Percentiles rank a stretch among this genome's conserved stretches.
Conservation (phyloP, 2,113 vertebrate species). For the Peromyscus leucopus region DNA sequence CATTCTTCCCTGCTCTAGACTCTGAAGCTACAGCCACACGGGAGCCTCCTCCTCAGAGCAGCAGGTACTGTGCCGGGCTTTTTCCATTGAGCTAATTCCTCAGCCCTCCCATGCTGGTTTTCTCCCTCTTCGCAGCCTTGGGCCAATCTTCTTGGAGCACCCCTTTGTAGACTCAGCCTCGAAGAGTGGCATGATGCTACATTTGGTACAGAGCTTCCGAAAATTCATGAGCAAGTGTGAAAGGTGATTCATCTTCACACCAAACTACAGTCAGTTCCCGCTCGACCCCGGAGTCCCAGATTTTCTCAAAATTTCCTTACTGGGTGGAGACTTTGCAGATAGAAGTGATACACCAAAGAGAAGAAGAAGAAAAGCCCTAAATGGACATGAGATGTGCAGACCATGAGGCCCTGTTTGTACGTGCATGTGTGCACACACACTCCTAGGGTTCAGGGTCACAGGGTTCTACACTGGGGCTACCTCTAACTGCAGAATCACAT, state of each 20-base stretch:
- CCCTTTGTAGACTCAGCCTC: not conserved
- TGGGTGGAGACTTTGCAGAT: constrained; percentile 47
- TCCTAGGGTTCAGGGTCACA: fast-evolving
- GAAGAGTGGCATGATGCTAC: not conserved
- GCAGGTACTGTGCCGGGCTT: too few relatives aligned
- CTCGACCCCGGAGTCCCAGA: not conserved
- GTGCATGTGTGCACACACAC: fast-evolving
- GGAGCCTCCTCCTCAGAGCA: fast-evolving
- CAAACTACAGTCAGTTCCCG: not conserved
- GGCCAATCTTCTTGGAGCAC: not conserved
- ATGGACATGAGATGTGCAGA: not conserved
- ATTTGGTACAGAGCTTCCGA: not conserved
- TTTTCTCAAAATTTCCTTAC: constrained; percentile 46
- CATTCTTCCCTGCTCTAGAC: not conserved
- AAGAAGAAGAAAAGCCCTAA: constrained; percentile 59
- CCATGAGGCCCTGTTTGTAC: not conserved
- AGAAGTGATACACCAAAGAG: not conserved
- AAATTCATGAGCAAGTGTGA: constrained; percentile 30
- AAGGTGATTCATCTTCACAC: constrained; percentile 70
- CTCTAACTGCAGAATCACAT: not conserved
- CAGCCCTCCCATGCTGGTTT: not conserved
- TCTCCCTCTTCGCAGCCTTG: too few relatives aligned
- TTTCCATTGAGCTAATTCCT: fast-evolving
- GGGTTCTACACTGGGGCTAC: not conserved
- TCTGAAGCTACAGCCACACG: not conserved